Percentiles rank a stretch among this genome's conserved stretches.
Evolutionary conservation across 2,888 invertebrate genomes (phyloP).

Genomic region (Axea sp.): DNA sequence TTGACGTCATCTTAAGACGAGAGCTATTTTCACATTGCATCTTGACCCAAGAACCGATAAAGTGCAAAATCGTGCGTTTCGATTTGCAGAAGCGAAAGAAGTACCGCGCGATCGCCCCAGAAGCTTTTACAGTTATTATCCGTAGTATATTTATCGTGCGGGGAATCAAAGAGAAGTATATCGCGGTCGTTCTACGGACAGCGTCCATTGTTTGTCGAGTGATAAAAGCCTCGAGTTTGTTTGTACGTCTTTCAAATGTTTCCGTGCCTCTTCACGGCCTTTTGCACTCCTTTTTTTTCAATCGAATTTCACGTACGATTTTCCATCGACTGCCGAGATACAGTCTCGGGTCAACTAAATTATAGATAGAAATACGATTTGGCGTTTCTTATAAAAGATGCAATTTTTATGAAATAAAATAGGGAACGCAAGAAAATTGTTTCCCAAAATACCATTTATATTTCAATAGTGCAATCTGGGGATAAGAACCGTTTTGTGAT

Average conservation of each 20-base stretch:
- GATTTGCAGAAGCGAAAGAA: constrained; percentile 34
- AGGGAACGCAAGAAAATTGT: too few species aligned
- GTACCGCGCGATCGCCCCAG: constrained; percentile 54
- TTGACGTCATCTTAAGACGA: not conserved
- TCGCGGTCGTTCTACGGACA: constrained; percentile 60
- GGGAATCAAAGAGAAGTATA: constrained; percentile 67
- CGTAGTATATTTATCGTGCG: constrained; percentile 72
- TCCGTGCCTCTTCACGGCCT: constrained; percentile 30
- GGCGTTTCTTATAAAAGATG: too few species aligned
- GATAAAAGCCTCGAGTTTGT: constrained; percentile 75
- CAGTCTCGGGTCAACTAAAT: too few species aligned
- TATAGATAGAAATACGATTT: too few species aligned
- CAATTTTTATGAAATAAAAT: too few species aligned
- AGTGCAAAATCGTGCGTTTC: constrained; percentile 30
- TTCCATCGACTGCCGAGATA: constrained; percentile 17
- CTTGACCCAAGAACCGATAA: not conserved
- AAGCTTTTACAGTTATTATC: constrained; percentile 78
- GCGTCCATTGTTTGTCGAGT: constrained; percentile 72
- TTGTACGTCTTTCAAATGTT: constrained; percentile 70
- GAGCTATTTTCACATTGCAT: not conserved
- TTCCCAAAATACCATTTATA: too few species aligned
- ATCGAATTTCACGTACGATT: constrained; percentile 49
- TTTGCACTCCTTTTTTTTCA: constrained; percentile 38
- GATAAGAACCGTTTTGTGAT: too few species aligned
- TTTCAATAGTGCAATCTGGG: too few species aligned